Conservation (phyloP, 2,888 invertebrate species). For the Microplitis deprimator region DNA sequence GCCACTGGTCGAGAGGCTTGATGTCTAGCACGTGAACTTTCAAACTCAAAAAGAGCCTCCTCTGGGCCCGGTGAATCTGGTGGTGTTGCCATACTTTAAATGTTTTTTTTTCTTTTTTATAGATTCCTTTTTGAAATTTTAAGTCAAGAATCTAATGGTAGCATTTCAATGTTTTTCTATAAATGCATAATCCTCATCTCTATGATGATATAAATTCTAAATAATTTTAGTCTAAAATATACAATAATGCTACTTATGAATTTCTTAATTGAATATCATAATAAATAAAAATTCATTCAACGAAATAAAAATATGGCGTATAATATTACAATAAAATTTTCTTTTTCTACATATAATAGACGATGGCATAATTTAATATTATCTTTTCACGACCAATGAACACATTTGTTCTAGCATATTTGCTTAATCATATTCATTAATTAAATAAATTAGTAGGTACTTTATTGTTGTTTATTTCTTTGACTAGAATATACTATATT, state of each 20-base stretch:
- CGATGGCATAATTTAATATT: neutral
- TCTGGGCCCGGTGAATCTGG: slow-evolving; percentile 87
- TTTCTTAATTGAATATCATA: neutral
- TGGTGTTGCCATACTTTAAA: slow-evolving; percentile 82
- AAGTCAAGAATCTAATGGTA: slow-evolving; percentile 15
- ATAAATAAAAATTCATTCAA: neutral
- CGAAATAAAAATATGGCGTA: neutral
- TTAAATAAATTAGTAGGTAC: neutral
- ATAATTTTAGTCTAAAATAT: neutral
- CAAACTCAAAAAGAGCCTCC: slow-evolving; percentile 89
- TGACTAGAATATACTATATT: neutral
- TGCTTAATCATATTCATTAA: too few species aligned
- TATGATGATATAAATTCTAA: neutral
- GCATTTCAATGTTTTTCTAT: neutral
- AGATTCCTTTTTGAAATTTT: slow-evolving; percentile 11
- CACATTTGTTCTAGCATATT: neutral
- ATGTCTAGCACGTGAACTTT: slow-evolving; percentile 78
- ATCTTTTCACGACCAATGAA: neutral
- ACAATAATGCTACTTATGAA: neutral
- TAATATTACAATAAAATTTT: neutral
- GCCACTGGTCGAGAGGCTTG: slow-evolving; percentile 89
- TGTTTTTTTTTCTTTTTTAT: neutral
- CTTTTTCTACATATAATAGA: neutral
- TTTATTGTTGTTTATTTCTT: neutral
- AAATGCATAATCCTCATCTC: neutral